Evolutionary conservation across 2,888 invertebrate species (phyloP).

Genomic region (Slavum lentiscoides): DNA sequence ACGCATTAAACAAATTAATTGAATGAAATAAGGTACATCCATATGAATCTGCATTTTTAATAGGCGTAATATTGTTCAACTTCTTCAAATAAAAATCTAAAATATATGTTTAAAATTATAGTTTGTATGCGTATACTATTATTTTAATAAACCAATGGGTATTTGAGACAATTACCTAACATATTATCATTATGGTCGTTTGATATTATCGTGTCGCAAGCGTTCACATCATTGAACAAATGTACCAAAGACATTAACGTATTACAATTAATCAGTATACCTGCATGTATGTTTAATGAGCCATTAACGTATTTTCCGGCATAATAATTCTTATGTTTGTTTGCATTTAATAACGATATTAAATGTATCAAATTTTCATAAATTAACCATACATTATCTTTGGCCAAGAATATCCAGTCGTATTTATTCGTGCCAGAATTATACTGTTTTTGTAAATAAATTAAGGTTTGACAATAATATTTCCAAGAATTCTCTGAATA

Average conservation of each 20-base stretch:
- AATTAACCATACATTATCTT: constrained; percentile 35
- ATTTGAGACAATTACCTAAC: constrained; percentile 13
- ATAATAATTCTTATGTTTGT: constrained; percentile 26
- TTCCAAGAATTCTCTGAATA: constrained; percentile 15
- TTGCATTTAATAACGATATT: constrained; percentile 6
- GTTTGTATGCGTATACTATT: not conserved
- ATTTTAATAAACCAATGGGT: not conserved
- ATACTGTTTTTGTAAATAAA: not conserved
- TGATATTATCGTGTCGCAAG: not conserved
- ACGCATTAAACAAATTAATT: constrained; percentile 2
- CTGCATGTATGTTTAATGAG: not conserved
- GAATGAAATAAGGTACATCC: constrained; percentile 45
- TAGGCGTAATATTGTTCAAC: not conserved
- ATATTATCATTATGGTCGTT: not conserved
- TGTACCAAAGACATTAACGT: not conserved
- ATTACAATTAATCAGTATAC: constrained; percentile 4
- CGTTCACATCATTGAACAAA: constrained; percentile 11
- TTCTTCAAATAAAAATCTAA: constrained; percentile 31
- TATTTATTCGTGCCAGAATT: not conserved
- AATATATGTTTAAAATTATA: not conserved
- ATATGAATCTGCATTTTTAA: constrained; percentile 23
- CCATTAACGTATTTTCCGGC: not conserved
- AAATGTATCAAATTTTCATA: constrained; percentile 39
- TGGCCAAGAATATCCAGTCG: constrained; percentile 41
- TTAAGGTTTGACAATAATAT: constrained; percentile 22